A percentile compares a stretch with the other conserved stretches of the same genome.
Evolutionary conservation across 2,797 vertebrate genomes (phyloP).

Genomic region (Thunnus albacares): DNA sequence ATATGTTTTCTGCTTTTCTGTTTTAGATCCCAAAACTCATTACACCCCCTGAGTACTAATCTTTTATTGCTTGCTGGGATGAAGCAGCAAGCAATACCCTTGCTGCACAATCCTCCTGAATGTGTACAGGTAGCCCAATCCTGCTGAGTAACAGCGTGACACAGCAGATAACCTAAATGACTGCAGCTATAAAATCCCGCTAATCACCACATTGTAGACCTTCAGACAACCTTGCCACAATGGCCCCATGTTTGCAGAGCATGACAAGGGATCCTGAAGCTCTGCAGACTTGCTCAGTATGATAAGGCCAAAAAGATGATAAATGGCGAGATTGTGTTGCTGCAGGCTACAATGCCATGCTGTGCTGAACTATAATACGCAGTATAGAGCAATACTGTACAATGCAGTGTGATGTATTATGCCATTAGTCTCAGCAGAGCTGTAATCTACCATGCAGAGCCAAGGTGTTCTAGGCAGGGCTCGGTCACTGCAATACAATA

Average conservation of each 20-base stretch:
- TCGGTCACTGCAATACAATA: constrained; percentile 45
- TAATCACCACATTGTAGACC: constrained; percentile 44
- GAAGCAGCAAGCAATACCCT: constrained; percentile 18
- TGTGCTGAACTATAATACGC: constrained; percentile 44
- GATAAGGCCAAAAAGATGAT: constrained; percentile 46
- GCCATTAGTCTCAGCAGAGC: constrained; percentile 46
- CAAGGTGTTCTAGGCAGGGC: constrained; percentile 43
- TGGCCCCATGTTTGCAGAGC: constrained; percentile 36
- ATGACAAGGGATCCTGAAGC: constrained; percentile 34
- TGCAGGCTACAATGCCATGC: constrained; percentile 47
- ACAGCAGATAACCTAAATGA: constrained; percentile 56
- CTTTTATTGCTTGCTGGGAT: constrained; percentile 33
- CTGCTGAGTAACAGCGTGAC: constrained; percentile 61
- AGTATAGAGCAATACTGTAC: constrained; percentile 30
- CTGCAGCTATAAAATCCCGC: constrained; percentile 48
- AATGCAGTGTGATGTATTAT: constrained; percentile 57
- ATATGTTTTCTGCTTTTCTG: constrained; percentile 28
- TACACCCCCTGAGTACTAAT: constrained; percentile 37
- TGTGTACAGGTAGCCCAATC: constrained; percentile 17
- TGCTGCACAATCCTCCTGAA: constrained; percentile 34
- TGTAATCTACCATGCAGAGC: constrained; percentile 59
- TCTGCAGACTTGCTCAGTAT: constrained; percentile 28
- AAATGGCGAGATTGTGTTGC: constrained; percentile 40
- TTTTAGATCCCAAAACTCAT: constrained; percentile 55
- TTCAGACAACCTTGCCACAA: constrained; percentile 55